These are phyloP conservation scores for Drosophila tanythrix DNA, from an alignment of 2,888 invertebrate species.

Conservation along the genomic window DNA sequence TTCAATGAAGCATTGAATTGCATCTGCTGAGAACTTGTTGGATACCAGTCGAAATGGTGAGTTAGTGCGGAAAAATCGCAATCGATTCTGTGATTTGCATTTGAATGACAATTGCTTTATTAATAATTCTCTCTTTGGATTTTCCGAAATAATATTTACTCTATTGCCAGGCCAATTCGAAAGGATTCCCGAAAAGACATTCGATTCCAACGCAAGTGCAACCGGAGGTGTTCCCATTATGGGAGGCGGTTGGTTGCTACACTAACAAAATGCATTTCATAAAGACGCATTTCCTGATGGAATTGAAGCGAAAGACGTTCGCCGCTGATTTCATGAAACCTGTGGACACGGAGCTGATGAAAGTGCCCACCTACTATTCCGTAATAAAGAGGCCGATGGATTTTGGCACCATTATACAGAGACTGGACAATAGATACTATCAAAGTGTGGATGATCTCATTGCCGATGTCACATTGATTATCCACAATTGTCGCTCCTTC, in stretches of 20 bases:
- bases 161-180: not conserved
- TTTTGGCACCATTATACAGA: slow-evolving; percentile 15
- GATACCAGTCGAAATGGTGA: slow-evolving; percentile 15
- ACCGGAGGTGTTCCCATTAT: slow-evolving; percentile 20
- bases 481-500: slow-evolving; percentile 32
- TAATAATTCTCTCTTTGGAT: not conserved
- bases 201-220: slow-evolving; percentile 18
- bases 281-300: slow-evolving; percentile 6
- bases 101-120: not conserved
- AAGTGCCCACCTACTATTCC: slow-evolving; percentile 20
- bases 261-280: slow-evolving; percentile 40
- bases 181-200: not conserved
- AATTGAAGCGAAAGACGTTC: not conserved
- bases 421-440: slow-evolving; percentile 23
- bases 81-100: not conserved
- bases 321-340: slow-evolving; percentile 26
- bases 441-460: slow-evolving; percentile 5
- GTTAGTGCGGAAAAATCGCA: not conserved
- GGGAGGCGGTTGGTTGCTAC: slow-evolving; percentile 9
- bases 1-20: not conserved
- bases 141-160: not conserved
- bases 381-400: slow-evolving; percentile 30
- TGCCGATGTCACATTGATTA: slow-evolving; percentile 10
- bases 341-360: slow-evolving; percentile 14
- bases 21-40: not conserved